These are phyloP conservation scores for Mellivora capensis DNA, from an alignment of 2,113 vertebrate genomes.

Conservation along the genomic window DNA sequence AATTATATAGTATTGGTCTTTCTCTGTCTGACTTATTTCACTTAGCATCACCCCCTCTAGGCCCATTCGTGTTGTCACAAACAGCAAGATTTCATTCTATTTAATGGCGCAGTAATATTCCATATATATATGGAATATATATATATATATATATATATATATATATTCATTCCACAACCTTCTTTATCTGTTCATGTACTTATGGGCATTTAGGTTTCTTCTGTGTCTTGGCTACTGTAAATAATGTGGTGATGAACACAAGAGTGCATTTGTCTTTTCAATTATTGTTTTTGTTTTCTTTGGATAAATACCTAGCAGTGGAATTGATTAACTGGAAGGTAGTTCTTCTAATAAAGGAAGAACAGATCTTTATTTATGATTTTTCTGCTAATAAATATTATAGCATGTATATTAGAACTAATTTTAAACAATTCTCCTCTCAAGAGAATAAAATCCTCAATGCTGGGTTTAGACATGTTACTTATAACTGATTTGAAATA, in stretches of 20 bases:
- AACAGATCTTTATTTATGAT: not conserved
- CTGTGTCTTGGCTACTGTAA: not conserved
- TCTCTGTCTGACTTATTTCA: not conserved
- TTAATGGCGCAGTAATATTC: not conserved
- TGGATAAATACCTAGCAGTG: not conserved
- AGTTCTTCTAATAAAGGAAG: not conserved
- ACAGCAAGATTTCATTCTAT: not conserved
- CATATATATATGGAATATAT: too few relatives aligned
- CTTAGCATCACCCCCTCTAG: not conserved
- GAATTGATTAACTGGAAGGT: not conserved
- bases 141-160: too few relatives aligned
- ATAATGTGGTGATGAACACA: not conserved
- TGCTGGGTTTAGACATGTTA: not conserved
- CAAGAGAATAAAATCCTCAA: not conserved
- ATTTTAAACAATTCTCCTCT: not conserved
- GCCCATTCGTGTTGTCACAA: not conserved
- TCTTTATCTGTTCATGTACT: not conserved
- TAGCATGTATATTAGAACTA: not conserved
- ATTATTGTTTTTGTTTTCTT: not conserved
- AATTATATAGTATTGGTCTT: not conserved
- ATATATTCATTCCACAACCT: not conserved
- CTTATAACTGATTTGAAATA: not conserved
- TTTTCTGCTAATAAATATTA: not conserved
- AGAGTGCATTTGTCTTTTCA: not conserved
- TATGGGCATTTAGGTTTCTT: not conserved